Evolutionary conservation across 2,113 vertebrate species (phyloP), one percentile per base, ranked within the genome.

Genomic region (Barnardius zonarius): DNA sequence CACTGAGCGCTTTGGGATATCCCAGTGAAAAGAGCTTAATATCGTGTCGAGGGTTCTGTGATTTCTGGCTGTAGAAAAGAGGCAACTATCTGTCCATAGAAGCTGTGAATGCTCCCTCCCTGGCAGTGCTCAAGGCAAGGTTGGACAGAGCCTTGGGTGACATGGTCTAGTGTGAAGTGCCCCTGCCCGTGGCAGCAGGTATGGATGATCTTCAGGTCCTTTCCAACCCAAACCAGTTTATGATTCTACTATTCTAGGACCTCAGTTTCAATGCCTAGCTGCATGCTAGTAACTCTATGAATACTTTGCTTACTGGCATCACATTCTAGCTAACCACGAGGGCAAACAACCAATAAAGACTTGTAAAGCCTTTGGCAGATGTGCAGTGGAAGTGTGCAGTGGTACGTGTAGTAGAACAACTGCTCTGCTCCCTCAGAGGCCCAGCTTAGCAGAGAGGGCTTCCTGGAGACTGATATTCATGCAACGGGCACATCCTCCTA

Each of bases 311-410:
- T 24, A 7, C n/a, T 6, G 35, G 31, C 28, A 43, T 18, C 51
- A 19, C n/a, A 2, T 31, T 41, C 39, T 2, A 55, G 59, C 11
- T 30, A 25, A 15, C 37, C 1, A 0, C 7, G 59, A 41, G 55
- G n/a, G 14, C 11, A 44, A 48, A 39, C 6, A 23, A 9, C 17
- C 1, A 6, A 5, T 10, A 41, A 51, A 30, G 3, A 10, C 59
- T 46, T 9, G 24, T 2, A 10, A 43, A 68, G 28, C 13, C 39
- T 11, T 13, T 18, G 78, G 84, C 48, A 72, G 57, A 41, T 3
- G 4, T 16, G 72, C 2, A 3, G 7, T 0, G 1, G 2, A 30
- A 23, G 43, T 1, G 4, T 17, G 41, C 46, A 39, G 35, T 3
- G 13, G 37, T 6, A 66, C 5, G 2, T 15, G 35, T 17, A 31